phyloP scores from a whole-genome alignment of 2,888 invertebrate genomes.

The Papilio gigon region DNA sequence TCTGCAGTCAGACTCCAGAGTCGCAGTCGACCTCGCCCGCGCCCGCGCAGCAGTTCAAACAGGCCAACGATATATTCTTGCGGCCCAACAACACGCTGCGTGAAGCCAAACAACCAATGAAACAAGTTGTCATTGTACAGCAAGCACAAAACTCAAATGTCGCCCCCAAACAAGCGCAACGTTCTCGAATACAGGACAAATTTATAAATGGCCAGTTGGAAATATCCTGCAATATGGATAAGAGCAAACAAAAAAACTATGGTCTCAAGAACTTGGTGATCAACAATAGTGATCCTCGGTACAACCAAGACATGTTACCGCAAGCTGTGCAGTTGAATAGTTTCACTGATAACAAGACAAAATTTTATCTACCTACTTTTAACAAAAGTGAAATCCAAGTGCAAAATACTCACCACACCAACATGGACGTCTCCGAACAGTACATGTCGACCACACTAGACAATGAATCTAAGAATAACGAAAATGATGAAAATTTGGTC shows the following conservation, averaged over 20 bases:
- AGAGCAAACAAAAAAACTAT: conserved; percentile 57
- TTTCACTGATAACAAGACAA: conserved; percentile 56
- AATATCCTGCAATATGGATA: conserved; percentile 48
- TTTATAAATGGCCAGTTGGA: conserved; percentile 50
- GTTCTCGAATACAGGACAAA: conserved; percentile 47
- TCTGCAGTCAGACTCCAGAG: conserved; percentile 67
- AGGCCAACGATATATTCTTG: conserved; percentile 52
- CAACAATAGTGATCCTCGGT: conserved; percentile 55
- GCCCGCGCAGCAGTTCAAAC: conserved; percentile 41
- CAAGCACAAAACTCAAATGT: conserved; percentile 50
- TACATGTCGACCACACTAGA: conserved; percentile 42
- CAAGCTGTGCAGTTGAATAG: conserved; percentile 52
- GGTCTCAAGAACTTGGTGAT: conserved; percentile 65
- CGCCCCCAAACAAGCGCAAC: conserved; percentile 42
- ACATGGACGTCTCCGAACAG: conserved; percentile 44
- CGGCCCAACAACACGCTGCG: conserved; percentile 51
- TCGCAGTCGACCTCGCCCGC: conserved; percentile 48
- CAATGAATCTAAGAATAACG: conserved; percentile 46
- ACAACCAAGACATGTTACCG: conserved; percentile 50
- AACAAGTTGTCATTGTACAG: conserved; percentile 65
- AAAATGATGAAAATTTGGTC: conserved; percentile 48
- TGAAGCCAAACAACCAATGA: conserved; percentile 56
- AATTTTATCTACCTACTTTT: conserved; percentile 53
- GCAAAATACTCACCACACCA: conserved; percentile 36
- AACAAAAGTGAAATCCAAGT: conserved; percentile 50